These are phyloP conservation scores for Iguana delicatissima DNA, from an alignment of 2,797 vertebrate genomes.

Conservation along the genomic window DNA sequence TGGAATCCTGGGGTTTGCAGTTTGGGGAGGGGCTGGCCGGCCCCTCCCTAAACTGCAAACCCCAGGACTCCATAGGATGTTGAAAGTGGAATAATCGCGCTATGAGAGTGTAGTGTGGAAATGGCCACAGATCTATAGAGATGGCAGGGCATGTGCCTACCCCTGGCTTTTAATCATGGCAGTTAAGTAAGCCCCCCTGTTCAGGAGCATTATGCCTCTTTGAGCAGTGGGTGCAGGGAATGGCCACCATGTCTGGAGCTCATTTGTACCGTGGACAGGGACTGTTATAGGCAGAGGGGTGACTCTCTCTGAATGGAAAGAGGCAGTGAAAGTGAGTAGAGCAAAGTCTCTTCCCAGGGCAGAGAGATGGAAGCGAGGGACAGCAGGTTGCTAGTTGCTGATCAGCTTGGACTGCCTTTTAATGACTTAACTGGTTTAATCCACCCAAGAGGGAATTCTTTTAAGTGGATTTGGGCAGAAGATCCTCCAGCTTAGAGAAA, in stretches of 20 bases:
- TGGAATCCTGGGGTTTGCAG: too few species aligned
- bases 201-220: background rate
- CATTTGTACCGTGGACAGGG: background rate
- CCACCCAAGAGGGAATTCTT: slow-evolving; percentile 29
- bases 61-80: too few species aligned
- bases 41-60: too few species aligned
- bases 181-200: too few species aligned
- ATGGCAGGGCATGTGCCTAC: background rate
- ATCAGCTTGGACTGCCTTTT: slow-evolving; percentile 27
- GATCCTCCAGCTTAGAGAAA: slow-evolving; percentile 20
- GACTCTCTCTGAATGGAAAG: background rate
- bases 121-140: background rate
- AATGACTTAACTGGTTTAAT: slow-evolving; percentile 44
- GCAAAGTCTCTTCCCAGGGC: background rate
- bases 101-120: too few species aligned
- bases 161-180: too few species aligned
- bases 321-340: background rate
- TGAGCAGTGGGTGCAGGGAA: background rate
- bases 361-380: background rate
- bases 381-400: background rate
- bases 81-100: too few species aligned
- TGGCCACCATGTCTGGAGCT: fast-evolving
- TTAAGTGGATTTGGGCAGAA: slow-evolving; percentile 48
- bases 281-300: background rate
- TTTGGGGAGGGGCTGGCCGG: too few species aligned